Evolutionary conservation across 2,888 invertebrate genomes (phyloP).

Genomic region (Lepidonotus clava): DNA sequence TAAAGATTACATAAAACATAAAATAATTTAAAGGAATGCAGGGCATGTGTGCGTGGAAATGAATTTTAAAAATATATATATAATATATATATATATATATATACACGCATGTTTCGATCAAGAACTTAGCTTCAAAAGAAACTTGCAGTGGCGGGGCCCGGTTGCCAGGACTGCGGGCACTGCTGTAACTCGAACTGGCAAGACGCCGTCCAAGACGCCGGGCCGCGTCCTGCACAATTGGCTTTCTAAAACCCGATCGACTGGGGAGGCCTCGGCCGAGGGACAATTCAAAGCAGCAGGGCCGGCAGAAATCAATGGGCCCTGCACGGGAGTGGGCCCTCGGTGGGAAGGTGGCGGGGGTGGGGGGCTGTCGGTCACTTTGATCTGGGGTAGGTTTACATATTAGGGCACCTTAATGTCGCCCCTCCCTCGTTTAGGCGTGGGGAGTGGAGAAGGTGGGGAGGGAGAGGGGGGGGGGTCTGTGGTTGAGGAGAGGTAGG

Average conservation of each 20-base stretch:
- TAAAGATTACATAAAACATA: too few species aligned
- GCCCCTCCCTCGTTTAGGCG: background rate
- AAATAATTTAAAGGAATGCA: too few species aligned
- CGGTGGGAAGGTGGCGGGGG: background rate
- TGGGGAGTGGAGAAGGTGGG: too few species aligned
- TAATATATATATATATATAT: too few species aligned
- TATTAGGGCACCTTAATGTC: slow-evolving; percentile 12
- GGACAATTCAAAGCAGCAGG: slow-evolving; percentile 45
- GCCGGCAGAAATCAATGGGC: slow-evolving; percentile 29
- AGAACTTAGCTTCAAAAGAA: too few species aligned
- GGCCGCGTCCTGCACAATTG: background rate
- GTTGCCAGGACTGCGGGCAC: slow-evolving; percentile 9
- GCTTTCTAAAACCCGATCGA: slow-evolving; percentile 43
- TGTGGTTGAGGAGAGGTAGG: too few species aligned
- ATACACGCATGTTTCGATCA: too few species aligned
- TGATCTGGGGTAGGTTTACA: slow-evolving; percentile 35
- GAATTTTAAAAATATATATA: too few species aligned
- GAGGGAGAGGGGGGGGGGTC: too few species aligned
- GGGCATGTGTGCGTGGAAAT: too few species aligned
- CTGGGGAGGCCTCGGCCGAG: background rate
- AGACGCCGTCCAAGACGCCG: background rate
- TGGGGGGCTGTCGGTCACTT: background rate
- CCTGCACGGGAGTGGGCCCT: too few species aligned
- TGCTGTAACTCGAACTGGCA: slow-evolving; percentile 39
- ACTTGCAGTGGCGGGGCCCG: background rate